Conservation (phyloP, 2,113 vertebrate genomes). For the Martes martes region DNA sequence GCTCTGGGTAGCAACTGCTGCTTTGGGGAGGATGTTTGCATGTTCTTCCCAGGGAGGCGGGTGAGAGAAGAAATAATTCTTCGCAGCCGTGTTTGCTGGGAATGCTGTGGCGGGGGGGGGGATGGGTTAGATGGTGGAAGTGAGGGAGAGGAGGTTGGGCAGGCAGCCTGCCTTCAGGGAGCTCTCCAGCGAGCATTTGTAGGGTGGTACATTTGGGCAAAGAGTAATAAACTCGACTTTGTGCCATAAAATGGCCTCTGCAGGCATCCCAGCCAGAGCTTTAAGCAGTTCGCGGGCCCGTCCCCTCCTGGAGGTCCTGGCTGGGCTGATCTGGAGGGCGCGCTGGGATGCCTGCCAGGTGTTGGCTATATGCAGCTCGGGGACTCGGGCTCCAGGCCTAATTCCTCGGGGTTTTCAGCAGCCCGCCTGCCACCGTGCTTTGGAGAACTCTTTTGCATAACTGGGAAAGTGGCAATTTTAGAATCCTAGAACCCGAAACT, state of each 20-base stretch:
- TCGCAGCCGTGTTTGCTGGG: not conserved
- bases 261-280: not conserved
- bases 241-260: not conserved
- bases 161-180: not conserved
- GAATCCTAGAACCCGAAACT: not conserved
- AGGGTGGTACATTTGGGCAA: not conserved
- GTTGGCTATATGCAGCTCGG: not conserved
- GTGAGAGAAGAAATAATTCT: not conserved
- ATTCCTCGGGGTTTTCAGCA: not conserved
- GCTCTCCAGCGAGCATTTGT: not conserved
- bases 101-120: not conserved
- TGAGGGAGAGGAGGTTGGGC: not conserved
- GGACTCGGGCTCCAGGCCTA: not conserved
- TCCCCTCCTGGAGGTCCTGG: not conserved
- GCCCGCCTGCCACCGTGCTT: fast-evolving
- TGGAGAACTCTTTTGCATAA: not conserved
- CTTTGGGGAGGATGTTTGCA: not conserved
- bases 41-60: not conserved
- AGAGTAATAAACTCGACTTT: not conserved
- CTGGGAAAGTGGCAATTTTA: not conserved
- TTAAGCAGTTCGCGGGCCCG: not conserved
- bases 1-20: not conserved
- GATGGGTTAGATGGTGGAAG: not conserved
- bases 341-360: not conserved
- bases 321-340: not conserved